Percentiles rank a stretch among this genome's conserved stretches.
phyloP scores from a whole-genome alignment of 2,888 invertebrate genomes.

The Pterostichus niger region DNA sequence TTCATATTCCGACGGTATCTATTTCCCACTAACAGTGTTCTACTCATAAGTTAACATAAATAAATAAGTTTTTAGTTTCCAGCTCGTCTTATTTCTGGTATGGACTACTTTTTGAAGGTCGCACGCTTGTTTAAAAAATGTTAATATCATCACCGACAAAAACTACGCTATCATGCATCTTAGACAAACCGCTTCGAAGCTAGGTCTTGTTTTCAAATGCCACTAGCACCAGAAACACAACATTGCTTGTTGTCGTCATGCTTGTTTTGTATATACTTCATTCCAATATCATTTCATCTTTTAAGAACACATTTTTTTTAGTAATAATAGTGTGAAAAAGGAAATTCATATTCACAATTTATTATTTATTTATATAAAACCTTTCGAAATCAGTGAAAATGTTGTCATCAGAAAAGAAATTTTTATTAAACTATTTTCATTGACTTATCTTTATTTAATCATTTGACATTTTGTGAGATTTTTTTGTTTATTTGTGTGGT shows the following conservation, averaged over 20 bases:
- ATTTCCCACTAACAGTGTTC: not conserved
- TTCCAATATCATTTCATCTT: conserved; percentile 1
- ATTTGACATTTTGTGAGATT: not conserved
- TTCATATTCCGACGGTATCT: too few species aligned
- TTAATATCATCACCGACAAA: conserved; percentile 49
- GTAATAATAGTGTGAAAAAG: too few species aligned
- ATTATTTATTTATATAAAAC: too few species aligned
- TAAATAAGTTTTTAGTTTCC: conserved; percentile 10
- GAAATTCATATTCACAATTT: too few species aligned
- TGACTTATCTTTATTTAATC: not conserved
- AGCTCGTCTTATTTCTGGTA: conserved; percentile 30
- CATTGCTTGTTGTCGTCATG: conserved; percentile 5
- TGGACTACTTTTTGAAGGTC: conserved; percentile 56
- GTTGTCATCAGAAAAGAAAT: too few species aligned
- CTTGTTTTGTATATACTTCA: not conserved
- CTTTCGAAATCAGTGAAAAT: too few species aligned
- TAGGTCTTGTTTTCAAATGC: conserved; percentile 30
- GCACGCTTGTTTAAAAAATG: conserved; percentile 39
- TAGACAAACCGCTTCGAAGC: conserved; percentile 29
- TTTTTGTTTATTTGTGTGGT: conserved; percentile 24
- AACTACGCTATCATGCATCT: conserved; percentile 47
- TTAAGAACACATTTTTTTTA: not conserved
- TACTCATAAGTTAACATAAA: not conserved
- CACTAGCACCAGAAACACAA: conserved; percentile 33
- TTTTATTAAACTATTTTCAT: too few species aligned